Evolutionary conservation across 1,140 invertebrate species (phyloP), one percentile per base, ranked within the genome.

Genomic region (Himalopsyche phryganea): DNA sequence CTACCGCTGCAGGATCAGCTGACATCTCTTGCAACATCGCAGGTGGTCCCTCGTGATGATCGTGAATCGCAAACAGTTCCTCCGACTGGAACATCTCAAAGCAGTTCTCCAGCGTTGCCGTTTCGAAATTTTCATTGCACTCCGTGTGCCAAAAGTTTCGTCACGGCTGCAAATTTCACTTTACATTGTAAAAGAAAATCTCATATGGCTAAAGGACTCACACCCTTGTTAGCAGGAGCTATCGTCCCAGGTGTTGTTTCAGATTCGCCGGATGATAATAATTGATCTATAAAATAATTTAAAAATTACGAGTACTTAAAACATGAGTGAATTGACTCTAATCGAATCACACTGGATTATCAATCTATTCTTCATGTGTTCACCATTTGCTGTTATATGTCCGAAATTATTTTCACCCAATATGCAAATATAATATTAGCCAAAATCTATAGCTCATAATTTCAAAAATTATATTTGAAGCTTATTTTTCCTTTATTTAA

Each of bases 121-220:
- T 28, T 28, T 9, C 45, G 53, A 17, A 41, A 41, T 9, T 48
- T 28, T 20, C 9, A 33, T 18, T 48, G 53, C 20, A 54, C 58
- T 18, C 53, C 66, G n/a, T 81, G 79, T 52, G 69, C 60, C 14
- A 78, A 78, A 46, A 70, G 69, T 0, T 81, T 81, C 49, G 74
- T 71, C 0, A 71, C 70, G 0, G 68, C 66, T 28, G 70, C 67
- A 0, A 50, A 68, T 6, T 65, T 78, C 9, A 73, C 73, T 42
- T 66, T 67, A 1, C 75, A 77, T 23, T 63, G 17, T n/a, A 70
- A 69, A 51, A 53, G 50, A 13, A 42, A 53, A 32, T 53, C 50
- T 23, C 50, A 53, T 18, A 53, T 53, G 50, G 50, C 50, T 28
- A 53, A 53, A 20, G 50, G 50, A 15, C 28, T 53, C 19, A 53